Evolutionary conservation across 2,888 invertebrate genomes (phyloP), one percentile per base, ranked within the genome.

Genomic region (Palloptera scutellata): DNA sequence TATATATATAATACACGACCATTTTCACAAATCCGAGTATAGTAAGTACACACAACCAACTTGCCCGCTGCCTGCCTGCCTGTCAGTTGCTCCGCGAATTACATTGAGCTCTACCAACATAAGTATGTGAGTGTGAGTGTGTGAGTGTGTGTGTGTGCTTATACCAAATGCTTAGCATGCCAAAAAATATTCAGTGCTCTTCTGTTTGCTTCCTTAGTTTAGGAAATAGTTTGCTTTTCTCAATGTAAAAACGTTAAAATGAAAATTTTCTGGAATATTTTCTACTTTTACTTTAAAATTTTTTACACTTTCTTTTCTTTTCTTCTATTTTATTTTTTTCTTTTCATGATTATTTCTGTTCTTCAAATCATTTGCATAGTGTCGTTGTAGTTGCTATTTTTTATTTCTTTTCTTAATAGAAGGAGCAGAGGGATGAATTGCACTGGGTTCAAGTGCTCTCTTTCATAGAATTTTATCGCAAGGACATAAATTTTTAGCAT

Each of bases 171-270:
- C 2, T 4, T 4, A 30, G 30, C 6, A 30, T 30, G 30, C 2
- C 10, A 52, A 19, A 17, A 52, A 10, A 52, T 52, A 15, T 3
- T 52, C 15, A 15, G n/a, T n/a, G 19, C 17, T 0, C n/a, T 10
- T 52, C 15, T 52, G 1, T 52, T n/a, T 15, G 15, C 52, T 52
- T 10, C 52, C 15, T 52, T 52, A 52, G 52, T 15, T 52, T 17
- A n/a, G 17, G 10, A 52, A 52, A 52, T 52, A 58, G 52, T 58
- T 20, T 64, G 52, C 30, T 19, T n/a, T 64, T 64, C 51, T 58
- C 17, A 5, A 2, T 43, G 17, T 15, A 42, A 45, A 17, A 11
- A 40, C 19, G 8, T 53, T 51, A 41, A 53, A 53, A 52, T 15
- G 52, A 52, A 40, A 17, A 51, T 53, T 62, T 62, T 17, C 10